These are phyloP conservation scores for Prunella fulvescens DNA, from an alignment of 2,113 vertebrate species.

Conservation along the genomic window DNA sequence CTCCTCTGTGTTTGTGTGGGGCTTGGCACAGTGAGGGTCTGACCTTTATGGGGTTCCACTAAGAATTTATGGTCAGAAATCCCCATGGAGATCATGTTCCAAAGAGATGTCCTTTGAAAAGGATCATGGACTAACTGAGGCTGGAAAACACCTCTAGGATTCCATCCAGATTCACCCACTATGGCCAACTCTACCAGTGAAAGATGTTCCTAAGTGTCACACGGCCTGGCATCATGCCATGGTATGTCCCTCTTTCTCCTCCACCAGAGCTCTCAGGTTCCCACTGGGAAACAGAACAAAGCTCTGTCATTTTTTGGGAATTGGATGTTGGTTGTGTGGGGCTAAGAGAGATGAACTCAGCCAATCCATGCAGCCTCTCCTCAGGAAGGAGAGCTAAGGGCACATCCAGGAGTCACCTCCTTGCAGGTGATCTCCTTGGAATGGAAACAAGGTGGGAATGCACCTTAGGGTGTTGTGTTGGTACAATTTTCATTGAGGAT, in stretches of 20 bases:
- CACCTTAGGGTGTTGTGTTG: rapidly evolving
- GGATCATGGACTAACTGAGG: neutral
- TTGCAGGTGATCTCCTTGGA: neutral
- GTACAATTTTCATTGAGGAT: neutral
- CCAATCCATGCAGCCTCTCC: neutral
- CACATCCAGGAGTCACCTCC: neutral
- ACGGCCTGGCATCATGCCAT: neutral
- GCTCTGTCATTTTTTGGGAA: neutral
- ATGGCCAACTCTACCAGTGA: neutral
- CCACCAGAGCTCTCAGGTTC: rapidly evolving
- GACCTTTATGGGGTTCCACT: neutral
- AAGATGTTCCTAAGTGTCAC: neutral
- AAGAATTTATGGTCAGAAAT: neutral
- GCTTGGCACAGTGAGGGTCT: rapidly evolving
- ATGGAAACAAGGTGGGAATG: neutral
- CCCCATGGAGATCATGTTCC: rapidly evolving
- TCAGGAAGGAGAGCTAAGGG: neutral
- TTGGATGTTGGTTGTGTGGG: neutral
- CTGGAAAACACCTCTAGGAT: neutral
- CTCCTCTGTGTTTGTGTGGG: neutral
- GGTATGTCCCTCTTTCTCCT: neutral
- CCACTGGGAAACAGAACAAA: rapidly evolving
- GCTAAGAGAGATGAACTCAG: neutral
- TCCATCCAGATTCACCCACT: neutral
- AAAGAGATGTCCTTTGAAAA: neutral